Conservation (phyloP, 2,797 vertebrate species). For the Semotilus atromaculatus region DNA sequence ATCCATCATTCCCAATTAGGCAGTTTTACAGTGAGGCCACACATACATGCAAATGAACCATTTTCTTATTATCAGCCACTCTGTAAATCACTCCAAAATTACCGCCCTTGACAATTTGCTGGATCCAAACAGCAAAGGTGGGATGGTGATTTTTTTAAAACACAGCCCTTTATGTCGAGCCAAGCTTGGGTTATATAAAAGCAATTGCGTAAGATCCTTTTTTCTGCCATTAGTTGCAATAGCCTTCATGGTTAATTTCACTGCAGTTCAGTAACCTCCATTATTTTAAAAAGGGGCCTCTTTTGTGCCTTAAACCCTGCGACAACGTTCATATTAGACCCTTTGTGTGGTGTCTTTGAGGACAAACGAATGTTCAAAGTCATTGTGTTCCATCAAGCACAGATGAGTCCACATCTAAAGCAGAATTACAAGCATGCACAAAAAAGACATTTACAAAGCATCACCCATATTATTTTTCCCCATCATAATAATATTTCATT, state of each 20-base stretch:
- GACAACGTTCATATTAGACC: background rate
- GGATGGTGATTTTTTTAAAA: conserved; percentile 9
- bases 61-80: conserved; percentile 23
- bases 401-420: background rate
- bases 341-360: conserved; percentile 18
- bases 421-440: background rate
- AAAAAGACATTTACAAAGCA: background rate
- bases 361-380: conserved; percentile 12
- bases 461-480: background rate
- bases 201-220: conserved; percentile 32
- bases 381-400: conserved; percentile 27
- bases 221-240: conserved; percentile 37
- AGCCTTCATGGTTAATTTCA: conserved; percentile 58
- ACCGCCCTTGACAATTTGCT: conserved; percentile 17
- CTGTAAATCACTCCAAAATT: conserved; percentile 14
- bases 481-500: background rate
- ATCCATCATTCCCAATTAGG: conserved; percentile 24
- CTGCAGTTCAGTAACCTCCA: conserved; percentile 64
- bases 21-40: conserved; percentile 18
- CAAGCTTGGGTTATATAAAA: conserved; percentile 26
- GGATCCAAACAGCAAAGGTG: conserved; percentile 45
- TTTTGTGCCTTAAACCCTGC: conserved; percentile 27
- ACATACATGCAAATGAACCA: conserved; percentile 29
- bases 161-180: conserved; percentile 10
- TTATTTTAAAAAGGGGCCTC: conserved; percentile 57